A percentile compares a stretch with the other conserved stretches of the same genome.
These are phyloP conservation scores for Polypedilum vanderplanki DNA, from an alignment of 1,140 invertebrate species.

Conservation along the genomic window DNA sequence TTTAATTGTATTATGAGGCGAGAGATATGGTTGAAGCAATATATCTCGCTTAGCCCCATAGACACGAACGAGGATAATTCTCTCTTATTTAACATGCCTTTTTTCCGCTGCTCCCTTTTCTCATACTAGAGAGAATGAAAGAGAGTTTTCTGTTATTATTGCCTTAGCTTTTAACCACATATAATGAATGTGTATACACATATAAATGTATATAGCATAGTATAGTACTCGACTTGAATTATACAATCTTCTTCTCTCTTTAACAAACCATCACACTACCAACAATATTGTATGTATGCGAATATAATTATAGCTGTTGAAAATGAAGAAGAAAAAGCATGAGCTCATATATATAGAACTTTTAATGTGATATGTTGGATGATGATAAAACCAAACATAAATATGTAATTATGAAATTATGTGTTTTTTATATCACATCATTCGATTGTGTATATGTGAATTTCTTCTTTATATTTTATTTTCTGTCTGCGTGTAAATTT, in stretches of 20 bases:
- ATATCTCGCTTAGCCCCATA: constrained; percentile 16
- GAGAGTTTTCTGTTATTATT: not conserved
- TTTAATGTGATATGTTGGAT: not conserved
- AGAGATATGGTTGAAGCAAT: constrained; percentile 2
- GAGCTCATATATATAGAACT: not conserved
- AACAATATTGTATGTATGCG: not conserved
- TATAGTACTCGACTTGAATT: no score
- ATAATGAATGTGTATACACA: not conserved
- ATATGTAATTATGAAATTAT: constrained; percentile 26
- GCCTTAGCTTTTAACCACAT: not conserved
- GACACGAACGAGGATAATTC: constrained; percentile 14
- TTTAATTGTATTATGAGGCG: constrained; percentile 13
- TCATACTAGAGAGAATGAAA: not conserved
- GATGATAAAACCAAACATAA: constrained; percentile 13
- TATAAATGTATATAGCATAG: not conserved
- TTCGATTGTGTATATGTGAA: not conserved
- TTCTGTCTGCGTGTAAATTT: not conserved
- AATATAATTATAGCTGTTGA: constrained; percentile 13
- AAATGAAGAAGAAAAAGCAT: not conserved
- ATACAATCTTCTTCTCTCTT: no score
- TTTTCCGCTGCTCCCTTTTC: not conserved
- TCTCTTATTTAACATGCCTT: constrained; percentile 16
- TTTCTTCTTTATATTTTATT: not conserved
- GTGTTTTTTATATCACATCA: not conserved
- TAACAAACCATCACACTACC: not conserved